Evolutionary conservation across 2,113 vertebrate species (phyloP), one percentile per base, ranked within the genome.

Genomic region (Ivindomyrus marchei): DNA sequence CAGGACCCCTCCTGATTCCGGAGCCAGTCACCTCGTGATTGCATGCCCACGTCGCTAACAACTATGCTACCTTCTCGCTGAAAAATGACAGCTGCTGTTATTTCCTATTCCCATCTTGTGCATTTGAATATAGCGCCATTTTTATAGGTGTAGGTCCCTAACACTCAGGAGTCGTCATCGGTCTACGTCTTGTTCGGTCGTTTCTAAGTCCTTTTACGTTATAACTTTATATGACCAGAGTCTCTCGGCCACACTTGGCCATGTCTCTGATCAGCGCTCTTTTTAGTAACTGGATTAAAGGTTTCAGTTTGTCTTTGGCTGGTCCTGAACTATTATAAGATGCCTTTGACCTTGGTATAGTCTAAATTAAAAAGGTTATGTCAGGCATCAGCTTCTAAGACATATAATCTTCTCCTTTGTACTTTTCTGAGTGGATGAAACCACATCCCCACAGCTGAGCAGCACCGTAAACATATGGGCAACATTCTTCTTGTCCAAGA

Each of bases 261-360:
- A 90, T 45, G 85, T 87, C 92, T 90, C 88, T 53, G 92, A 92
- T 93, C 93, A 91, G 90, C 24, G 85, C 89, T 89, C 91, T 93
- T 90, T 93, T 93, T 93, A 92, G 91, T 94, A 90, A 80, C 90
- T 92, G 90, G 93, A 94, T 94, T 95, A 93, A 93, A 94, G 92
- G 90, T 91, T 94, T 94, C 93, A 94, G 92, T 94, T 94, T 92
- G 92, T 93, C 90, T 94, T 94, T 94, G 94, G 93, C 95, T 94
- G 95, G 93, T 95, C 88, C 84, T 91, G 91, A 92, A 91, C 93
- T 93, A 94, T 95, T 94, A 93, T 94, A 93, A 92, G 92, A 91
- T 90, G 94, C 91, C 87, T 89, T 91, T 93, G 94, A 93, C 92
- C 93, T 94, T 94, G 91, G 31, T 85, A 80, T 92, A 90, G 91